Conservation (phyloP, 2,797 vertebrate species). For the Halcyon leucocephala region DNA sequence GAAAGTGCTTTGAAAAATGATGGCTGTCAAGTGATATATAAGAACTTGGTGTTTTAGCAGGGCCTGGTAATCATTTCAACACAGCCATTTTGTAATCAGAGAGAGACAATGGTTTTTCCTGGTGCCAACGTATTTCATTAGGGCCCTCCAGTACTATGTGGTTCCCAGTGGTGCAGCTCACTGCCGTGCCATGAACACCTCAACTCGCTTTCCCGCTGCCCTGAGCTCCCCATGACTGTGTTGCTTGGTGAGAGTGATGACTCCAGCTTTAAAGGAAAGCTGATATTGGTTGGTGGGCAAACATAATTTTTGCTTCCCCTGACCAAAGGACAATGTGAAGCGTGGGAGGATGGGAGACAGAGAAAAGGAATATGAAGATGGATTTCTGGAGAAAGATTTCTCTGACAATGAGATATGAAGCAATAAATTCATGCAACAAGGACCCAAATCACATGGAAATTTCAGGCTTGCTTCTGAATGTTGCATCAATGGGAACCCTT, state of each 20-base stretch:
- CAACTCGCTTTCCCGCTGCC: background rate
- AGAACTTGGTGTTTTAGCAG: constrained; percentile 49
- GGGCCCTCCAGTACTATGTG: constrained; percentile 11
- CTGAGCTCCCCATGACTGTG: background rate
- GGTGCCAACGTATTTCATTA: constrained; percentile 43
- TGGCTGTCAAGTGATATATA: constrained; percentile 61
- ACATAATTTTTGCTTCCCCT: background rate
- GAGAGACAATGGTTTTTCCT: constrained; percentile 56
- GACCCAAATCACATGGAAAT: background rate
- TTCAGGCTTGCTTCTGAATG: background rate
- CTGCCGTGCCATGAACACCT: constrained; percentile 21
- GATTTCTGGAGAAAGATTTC: constrained; percentile 9
- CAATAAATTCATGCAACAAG: background rate
- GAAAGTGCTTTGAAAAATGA: constrained; percentile 64
- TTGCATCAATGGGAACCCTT: background rate
- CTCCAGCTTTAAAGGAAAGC: background rate
- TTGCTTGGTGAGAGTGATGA: background rate
- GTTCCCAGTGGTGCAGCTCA: background rate
- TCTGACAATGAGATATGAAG: background rate
- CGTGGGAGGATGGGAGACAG: background rate
- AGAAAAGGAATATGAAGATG: background rate
- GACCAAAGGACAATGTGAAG: background rate
- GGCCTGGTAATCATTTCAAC: constrained; percentile 57
- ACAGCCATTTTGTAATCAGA: constrained; percentile 56
- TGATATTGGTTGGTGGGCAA: background rate